Base-by-base conservation (phyloP, 2,113 vertebrate genomes). In the Atherinomorus stipes region DNA sequence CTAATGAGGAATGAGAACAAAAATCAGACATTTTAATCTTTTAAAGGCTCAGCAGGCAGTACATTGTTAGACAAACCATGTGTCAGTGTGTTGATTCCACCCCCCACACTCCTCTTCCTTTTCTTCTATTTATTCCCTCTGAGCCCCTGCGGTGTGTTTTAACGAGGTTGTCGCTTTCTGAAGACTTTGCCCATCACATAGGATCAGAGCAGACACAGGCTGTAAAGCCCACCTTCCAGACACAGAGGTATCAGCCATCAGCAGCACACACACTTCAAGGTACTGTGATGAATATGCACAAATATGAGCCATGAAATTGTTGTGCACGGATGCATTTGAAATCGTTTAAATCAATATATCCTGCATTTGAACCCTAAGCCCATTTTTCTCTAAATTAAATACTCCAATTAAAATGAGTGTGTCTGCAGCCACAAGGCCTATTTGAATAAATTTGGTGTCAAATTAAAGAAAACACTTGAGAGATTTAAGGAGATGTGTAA, bases 61-160 rank as follows among this genome's bases (percentile, higher is more conserved):
- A 85, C 89, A 87, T 92, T 93, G 89, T 93, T 93, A 91, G 84
- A 91, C 88, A 92, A 92, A 92, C 88, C 56, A 15, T 26, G 51
- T 89, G 90, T 89, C 92, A 89, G 71, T 71, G 58, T 90, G 86
- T 86, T 90, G 81, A 86, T 85, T 92, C 78, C 76, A 76, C 60
- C 60, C 42, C 61, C 25, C 25, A 18, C 44, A 28, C 51, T 76
- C 31, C 42, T 72, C 76, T 34, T 78, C 34, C 40, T 28, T 76
- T 86, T 74, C 83, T 71, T 76, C 90, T 91, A 91, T 93, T 91
- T 92, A 86, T 90, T 90, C 83, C 74, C 78, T 84, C 78, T 31
- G 9, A 73, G 63, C 74, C 82, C 84, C 87, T 66, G 78, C 26
- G 15, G 81, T 77, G 88, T 60, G 76, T 81, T 90, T 83, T 90